Conservation (phyloP, 2,113 vertebrate genomes). For the Megaleporinus macrocephalus region DNA sequence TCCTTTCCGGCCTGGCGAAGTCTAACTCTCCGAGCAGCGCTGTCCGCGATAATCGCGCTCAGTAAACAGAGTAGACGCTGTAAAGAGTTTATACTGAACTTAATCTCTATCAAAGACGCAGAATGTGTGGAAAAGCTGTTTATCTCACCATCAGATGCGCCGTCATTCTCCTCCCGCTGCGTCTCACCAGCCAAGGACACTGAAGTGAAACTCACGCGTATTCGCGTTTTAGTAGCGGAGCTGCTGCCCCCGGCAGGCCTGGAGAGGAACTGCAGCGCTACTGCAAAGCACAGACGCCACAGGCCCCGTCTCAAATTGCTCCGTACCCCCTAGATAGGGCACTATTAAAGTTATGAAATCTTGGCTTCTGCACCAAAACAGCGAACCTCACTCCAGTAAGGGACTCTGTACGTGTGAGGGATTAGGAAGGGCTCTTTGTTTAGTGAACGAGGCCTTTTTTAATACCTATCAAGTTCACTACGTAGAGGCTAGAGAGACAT, state of each 20-base stretch:
- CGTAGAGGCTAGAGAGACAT: no score
- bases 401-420: no score
- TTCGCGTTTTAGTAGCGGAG: not conserved
- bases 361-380: no score
- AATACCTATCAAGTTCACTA: no score
- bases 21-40: not conserved
- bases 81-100: not conserved
- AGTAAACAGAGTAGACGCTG: not conserved
- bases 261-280: not conserved
- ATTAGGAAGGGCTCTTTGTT: no score
- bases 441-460: no score
- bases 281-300: no score
- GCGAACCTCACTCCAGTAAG: no score
- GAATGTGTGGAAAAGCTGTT: not conserved
- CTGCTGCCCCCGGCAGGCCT: not conserved
- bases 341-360: no score
- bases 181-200: slow-evolving; percentile 36
- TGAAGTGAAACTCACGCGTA: not conserved
- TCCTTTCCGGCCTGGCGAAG: not conserved
- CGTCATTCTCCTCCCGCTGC: slow-evolving; percentile 1
- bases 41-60: no score
- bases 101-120: not conserved
- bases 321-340: no score
- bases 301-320: no score
- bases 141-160: slow-evolving; percentile 2